Base-by-base conservation (phyloP, 2,797 vertebrate genomes). In the Chaenodraco wilsoni region DNA sequence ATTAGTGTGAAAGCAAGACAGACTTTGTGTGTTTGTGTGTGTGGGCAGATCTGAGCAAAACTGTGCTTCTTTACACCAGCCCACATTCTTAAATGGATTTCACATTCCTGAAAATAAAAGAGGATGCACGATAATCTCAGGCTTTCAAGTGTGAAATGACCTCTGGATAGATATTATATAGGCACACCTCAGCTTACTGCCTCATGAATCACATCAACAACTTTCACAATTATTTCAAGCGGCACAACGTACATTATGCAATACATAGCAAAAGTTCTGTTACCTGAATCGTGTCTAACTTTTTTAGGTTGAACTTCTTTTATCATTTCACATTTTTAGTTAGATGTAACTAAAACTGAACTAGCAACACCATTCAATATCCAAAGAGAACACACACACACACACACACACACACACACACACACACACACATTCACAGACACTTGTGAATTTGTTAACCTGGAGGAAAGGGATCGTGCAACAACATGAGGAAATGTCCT, bases 101-200 rank as follows among this genome's bases (percentile, higher is more conserved):
- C 72, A 70, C 54, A 64, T 83, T 88, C 72, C 75, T 65, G 72
- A 21, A 74, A 68, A 84, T 72, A 52, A 37, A 61, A 51, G 69
- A 70, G 17, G 68, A 76, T 69, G 74, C 50, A 40, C 46, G 15
- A 15, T 49, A 78, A 89, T 84, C 72, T 79, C 56, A 69, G 55
- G 65, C 78, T 83, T 77, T 84, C 43, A 76, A 71, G 79, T 84
- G 73, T 88, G 81, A 88, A 91, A 88, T 89, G 68, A 83, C 46
- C 72, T 78, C 50, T 63, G 58, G 9, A 70, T 44, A 60, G 41
- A 67, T 68, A 45, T 74, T 41, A 74, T 41, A 74, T 58, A 61
- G 41, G 19, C 31, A 79, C 59, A 66, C 43, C 45, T 68, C 57
- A 67, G 59, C 64, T 59, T 52, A 21, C 27, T 40, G 69, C 60